Conservation (phyloP, 2,888 invertebrate genomes). For the Agonopterix heracliana region DNA sequence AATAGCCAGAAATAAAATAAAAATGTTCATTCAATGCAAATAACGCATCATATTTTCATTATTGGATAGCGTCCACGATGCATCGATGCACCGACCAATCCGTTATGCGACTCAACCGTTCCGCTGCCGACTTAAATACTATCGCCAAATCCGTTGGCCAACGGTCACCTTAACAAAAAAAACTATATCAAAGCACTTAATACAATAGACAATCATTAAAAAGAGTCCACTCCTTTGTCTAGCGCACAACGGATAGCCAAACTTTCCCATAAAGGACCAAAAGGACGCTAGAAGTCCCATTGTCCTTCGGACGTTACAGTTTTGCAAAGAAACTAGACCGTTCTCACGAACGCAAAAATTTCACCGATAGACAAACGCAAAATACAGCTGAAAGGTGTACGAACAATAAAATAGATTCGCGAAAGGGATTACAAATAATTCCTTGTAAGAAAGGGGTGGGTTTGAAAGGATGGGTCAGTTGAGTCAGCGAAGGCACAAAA, state of each 20-base stretch:
- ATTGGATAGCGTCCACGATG: no score
- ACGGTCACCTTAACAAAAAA: constrained; percentile 65
- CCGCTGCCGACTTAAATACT: constrained; percentile 51
- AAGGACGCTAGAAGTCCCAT: constrained; percentile 16
- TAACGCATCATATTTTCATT: no score
- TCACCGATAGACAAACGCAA: constrained; percentile 61
- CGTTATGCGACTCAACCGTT: constrained; percentile 20
- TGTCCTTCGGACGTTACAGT: constrained; percentile 59
- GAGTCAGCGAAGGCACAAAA: constrained; percentile 61
- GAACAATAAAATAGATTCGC: constrained; percentile 76
- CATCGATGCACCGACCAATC: background rate
- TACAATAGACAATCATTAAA: constrained; percentile 71
- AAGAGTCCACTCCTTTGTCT: constrained; percentile 70
- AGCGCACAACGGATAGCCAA: constrained; percentile 40
- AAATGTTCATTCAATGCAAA: no score
- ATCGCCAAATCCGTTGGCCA: constrained; percentile 70
- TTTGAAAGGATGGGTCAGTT: constrained; percentile 61
- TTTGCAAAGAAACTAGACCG: constrained; percentile 72
- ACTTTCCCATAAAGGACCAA: constrained; percentile 57
- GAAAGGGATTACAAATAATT: constrained; percentile 77
- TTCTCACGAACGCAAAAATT: constrained; percentile 74
- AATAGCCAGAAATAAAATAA: no score
- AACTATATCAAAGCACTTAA: constrained; percentile 59
- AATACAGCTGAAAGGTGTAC: constrained; percentile 42
- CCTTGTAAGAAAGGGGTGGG: constrained; percentile 68